phyloP scores from a whole-genome alignment of 2,113 vertebrate species.

The Leptobrachium leishanense region DNA sequence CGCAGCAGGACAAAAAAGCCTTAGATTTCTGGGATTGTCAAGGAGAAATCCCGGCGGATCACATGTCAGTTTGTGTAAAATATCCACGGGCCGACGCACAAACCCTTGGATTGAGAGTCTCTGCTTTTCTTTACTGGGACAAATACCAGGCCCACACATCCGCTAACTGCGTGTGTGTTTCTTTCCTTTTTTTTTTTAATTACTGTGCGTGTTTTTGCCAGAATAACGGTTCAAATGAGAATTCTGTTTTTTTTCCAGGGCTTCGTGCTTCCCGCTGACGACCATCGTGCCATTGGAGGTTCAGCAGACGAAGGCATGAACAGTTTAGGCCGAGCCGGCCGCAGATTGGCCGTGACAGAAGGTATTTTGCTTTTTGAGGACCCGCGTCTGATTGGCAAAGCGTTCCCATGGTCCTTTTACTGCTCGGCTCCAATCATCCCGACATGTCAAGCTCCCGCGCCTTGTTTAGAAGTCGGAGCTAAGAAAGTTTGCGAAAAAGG shows the following conservation, averaged over 20 bases:
- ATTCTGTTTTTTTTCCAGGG: slow-evolving; percentile 18
- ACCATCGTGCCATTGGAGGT: slow-evolving; percentile 14
- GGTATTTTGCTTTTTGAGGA: slow-evolving; percentile 19
- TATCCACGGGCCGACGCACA: slow-evolving; percentile 30
- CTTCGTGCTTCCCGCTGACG: slow-evolving; percentile 9
- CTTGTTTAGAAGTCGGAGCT: slow-evolving; percentile 29
- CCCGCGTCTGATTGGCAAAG: slow-evolving; percentile 10
- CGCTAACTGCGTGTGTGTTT: slow-evolving; percentile 11
- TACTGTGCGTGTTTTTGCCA: slow-evolving; percentile 45
- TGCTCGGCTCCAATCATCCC: slow-evolving; percentile 18
- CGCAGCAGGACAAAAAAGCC: slow-evolving; percentile 52
- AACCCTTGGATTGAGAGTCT: slow-evolving; percentile 3
- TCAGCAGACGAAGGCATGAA: slow-evolving; percentile 28
- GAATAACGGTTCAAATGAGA: slow-evolving; percentile 43
- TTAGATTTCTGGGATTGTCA: slow-evolving; percentile 50
- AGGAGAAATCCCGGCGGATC: slow-evolving; percentile 51
- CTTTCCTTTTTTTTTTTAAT: slow-evolving; percentile 29
- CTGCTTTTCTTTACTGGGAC: slow-evolving; percentile 46
- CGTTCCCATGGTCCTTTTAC: slow-evolving; percentile 31
- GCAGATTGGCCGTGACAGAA: slow-evolving; percentile 43
- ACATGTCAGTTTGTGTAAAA: slow-evolving; percentile 46
- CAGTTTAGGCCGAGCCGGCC: slow-evolving; percentile 11
- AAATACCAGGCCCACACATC: slow-evolving; percentile 54
- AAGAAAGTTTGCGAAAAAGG: slow-evolving; percentile 1
- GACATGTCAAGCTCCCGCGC: slow-evolving; percentile 23